Base-by-base conservation (phyloP, 1,140 invertebrate species). In the Muscidifurax raptorellus region DNA sequence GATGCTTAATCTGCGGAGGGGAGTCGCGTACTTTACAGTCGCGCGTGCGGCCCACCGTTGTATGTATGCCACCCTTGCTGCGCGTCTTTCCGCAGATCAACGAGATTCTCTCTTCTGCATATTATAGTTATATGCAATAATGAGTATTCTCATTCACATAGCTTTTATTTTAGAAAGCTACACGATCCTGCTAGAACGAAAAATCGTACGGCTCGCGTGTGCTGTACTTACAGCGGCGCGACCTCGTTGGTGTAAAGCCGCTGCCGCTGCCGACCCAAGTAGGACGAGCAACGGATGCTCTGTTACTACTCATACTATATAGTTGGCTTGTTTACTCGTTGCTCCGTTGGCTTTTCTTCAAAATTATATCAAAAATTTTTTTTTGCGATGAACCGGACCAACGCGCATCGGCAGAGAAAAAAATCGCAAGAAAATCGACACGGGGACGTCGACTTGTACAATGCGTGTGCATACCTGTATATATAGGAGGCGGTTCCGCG, bases 221-320 rank as follows among this genome's bases (percentile, higher is more conserved):
- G 28, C 59, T 59, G 52, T n/a, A 59, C 52, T 59, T 59, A 59
- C 52, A 22, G 3, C 52, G 52, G 3, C 52, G 36, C 52, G 78
- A 84, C 71, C 83, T 84, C 83, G 76, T 84, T 84, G 78, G 18
- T 32, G n/a, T 36, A 30, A 28, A 28, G 75, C 2, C 4, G 25
- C 3, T 6, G n/a, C 4, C 2, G 66, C 66, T 30, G n/a, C 1
- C 18, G 32, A 0, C 15, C 84, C 88, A 90, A 90, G 89, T 90
- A 89, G 89, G 89, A 88, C 89, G 88, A 89, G 71, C 87, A 86
- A 87, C 89, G 89, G 88, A 89, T 89, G 18, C 18, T 78, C 66
- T 75, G 4, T 36, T 10, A 9, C 74, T 27, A 22, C 72, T 69
- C 69, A n/a, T 10, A 40, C n/a, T 18, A 40, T 36, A 80, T 67